phyloP scores from a whole-genome alignment of 2,113 vertebrate species.

The Gavialis gangeticus region DNA sequence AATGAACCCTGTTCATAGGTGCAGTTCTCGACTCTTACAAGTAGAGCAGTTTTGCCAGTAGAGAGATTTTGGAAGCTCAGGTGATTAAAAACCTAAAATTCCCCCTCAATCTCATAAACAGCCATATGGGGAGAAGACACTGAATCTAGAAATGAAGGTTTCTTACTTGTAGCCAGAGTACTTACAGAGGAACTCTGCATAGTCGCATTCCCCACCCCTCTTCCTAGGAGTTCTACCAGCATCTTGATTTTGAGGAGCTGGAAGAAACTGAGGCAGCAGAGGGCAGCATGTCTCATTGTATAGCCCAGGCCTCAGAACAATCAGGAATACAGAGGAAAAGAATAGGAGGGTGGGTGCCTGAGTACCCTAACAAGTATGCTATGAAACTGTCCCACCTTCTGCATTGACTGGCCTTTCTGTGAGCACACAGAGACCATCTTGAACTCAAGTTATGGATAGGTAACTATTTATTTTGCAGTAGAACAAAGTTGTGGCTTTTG shows the following conservation, averaged over 20 bases:
- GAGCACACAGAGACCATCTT: fast-evolving
- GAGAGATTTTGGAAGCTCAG: no score
- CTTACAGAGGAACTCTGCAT: neutral
- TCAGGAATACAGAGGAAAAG: neutral
- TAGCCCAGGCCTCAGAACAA: no score
- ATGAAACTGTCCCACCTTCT: no score
- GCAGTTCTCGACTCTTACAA: no score
- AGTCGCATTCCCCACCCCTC: neutral
- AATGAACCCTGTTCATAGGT: no score
- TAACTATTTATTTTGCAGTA: neutral
- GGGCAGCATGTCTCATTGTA: neutral
- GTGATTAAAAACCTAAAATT: no score
- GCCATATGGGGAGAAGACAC: no score
- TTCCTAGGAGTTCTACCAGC: neutral
- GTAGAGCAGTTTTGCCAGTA: no score
- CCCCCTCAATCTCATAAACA: no score
- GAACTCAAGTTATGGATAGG: neutral
- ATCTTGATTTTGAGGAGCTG: neutral
- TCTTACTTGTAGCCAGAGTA: no score
- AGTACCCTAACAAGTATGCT: no score
- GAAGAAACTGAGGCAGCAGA: neutral
- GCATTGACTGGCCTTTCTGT: constrained; percentile 3
- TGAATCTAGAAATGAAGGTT: no score
- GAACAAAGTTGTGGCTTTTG: fast-evolving
- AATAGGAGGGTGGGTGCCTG: neutral